phyloP scores from a whole-genome alignment of 2,888 invertebrate species.

The Galerucella nymphaeae region DNA sequence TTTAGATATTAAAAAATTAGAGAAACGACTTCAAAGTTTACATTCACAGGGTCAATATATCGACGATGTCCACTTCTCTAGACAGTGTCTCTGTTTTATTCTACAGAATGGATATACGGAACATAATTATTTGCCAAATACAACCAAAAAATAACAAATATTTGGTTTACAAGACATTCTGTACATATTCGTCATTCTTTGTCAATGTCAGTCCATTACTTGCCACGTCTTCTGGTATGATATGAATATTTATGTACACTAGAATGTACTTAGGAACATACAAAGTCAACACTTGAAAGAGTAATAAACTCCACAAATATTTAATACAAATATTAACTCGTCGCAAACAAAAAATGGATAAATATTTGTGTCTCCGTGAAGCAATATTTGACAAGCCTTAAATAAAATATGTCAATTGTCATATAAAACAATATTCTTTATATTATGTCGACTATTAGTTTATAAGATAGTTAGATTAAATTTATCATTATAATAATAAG shows the following conservation, averaged over 20 bases:
- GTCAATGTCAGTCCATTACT: constrained; percentile 17
- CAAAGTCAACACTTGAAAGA: constrained; percentile 33
- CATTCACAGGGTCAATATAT: no score
- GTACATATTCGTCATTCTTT: not conserved
- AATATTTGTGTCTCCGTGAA: constrained; percentile 38
- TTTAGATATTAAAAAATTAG: no score
- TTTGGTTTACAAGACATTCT: not conserved
- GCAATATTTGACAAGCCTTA: constrained; percentile 33
- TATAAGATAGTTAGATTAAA: not conserved
- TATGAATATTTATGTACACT: constrained; percentile 25
- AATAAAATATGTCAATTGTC: constrained; percentile 34
- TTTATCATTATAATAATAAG: no score
- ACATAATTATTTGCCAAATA: no score
- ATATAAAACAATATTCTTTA: constrained; percentile 2
- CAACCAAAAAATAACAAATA: not conserved
- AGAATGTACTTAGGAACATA: constrained; percentile 19
- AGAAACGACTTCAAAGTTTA: no score
- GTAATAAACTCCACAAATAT: constrained; percentile 43
- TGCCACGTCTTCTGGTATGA: constrained; percentile 15
- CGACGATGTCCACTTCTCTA: no score
- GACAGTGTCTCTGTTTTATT: no score
- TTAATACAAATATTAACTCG: constrained; percentile 39
- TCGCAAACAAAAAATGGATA: constrained; percentile 38
- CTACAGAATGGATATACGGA: no score
- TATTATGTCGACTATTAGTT: not conserved